Evolutionary conservation across 2,797 vertebrate species (phyloP), one percentile per base, ranked within the genome.

Genomic region (Thunnus albacares): DNA sequence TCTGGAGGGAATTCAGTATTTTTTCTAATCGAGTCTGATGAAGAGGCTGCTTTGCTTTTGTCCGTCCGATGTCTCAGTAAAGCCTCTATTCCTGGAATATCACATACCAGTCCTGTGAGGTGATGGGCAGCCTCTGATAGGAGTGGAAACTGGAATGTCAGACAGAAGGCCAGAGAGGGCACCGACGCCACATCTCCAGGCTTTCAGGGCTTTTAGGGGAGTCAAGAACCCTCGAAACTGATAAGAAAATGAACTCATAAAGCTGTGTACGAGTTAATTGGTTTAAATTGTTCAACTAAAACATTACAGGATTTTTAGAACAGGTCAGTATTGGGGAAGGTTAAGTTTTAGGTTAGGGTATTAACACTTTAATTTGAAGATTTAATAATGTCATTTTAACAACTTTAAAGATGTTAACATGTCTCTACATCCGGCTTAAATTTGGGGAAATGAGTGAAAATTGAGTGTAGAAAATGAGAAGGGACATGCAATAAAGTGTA

Each of bases 101-200:
- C 70, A 71, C 91, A 89, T 92, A 56, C 87, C 93, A 75, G 87
- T 41, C 45, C 66, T 72, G 80, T 92, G 90, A 92, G 84, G 79
- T 83, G 79, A 81, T 28, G 67, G 77, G 63, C 64, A 38, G 61
- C 33, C 45, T 63, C 62, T 82, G 84, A 85, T 80, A 77, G 0
- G 58, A 80, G 22, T 20, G 2, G 55, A 51, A 74, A 22, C 49
- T 38, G 71, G 75, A 79, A 75, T 53, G 77, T 58, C 35, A 28
- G 53, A 62, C 53, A 28, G 17, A 51, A 64, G 28, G 18, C 12
- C 45, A 6, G 51, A 2, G 7, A 15, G 60, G 33, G 20, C 47
- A 5, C 26, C 38, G 4, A 6, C 0, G 58, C 28, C 41, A 51
- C 73, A 38, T 35, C 47, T 60, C 6, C 28, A 8, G 41, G 60